Evolutionary conservation across 2,888 invertebrate species (phyloP).

Genomic region (Cryptocheilus praepositus): DNA sequence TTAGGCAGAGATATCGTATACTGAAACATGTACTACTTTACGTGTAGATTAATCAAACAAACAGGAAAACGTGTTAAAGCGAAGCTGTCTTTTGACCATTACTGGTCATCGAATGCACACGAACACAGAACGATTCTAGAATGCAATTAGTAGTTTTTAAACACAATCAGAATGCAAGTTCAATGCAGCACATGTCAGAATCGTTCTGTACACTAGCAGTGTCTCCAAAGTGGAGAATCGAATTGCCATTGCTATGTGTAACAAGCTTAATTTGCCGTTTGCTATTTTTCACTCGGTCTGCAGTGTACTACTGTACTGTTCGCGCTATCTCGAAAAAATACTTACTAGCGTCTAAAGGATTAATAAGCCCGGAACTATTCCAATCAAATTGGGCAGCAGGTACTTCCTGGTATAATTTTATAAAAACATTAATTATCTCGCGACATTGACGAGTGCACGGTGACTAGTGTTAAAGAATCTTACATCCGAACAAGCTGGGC

Average conservation of each 20-base stretch:
- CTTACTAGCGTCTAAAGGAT: conserved; percentile 80
- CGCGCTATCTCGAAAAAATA: conserved; percentile 39
- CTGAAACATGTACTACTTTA: neutral
- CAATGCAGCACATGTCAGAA: too few relatives aligned
- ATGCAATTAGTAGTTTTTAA: too few relatives aligned
- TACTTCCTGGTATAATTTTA: conserved; percentile 72
- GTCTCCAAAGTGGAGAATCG: too few relatives aligned
- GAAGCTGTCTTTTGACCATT: neutral
- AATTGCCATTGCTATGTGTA: too few relatives aligned
- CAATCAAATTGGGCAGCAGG: conserved; percentile 85
- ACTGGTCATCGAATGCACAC: too few relatives aligned
- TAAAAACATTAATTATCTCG: conserved; percentile 37
- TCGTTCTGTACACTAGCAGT: too few relatives aligned
- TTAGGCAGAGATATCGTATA: conserved; percentile 24
- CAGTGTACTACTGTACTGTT: too few relatives aligned
- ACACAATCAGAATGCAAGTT: too few relatives aligned
- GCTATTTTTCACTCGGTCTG: too few relatives aligned
- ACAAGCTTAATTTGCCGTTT: too few relatives aligned
- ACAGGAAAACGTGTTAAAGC: conserved; percentile 3
- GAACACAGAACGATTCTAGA: too few relatives aligned
- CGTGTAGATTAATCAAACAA: neutral
- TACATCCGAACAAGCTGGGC: conserved; percentile 61
- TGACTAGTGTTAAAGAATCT: conserved; percentile 29
- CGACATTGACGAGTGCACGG: neutral
- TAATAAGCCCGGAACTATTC: conserved; percentile 83